Percentiles rank a stretch among this genome's conserved stretches.
Evolutionary conservation across 2,888 invertebrate species (phyloP).

Genomic region (Pherbina coryleti): DNA sequence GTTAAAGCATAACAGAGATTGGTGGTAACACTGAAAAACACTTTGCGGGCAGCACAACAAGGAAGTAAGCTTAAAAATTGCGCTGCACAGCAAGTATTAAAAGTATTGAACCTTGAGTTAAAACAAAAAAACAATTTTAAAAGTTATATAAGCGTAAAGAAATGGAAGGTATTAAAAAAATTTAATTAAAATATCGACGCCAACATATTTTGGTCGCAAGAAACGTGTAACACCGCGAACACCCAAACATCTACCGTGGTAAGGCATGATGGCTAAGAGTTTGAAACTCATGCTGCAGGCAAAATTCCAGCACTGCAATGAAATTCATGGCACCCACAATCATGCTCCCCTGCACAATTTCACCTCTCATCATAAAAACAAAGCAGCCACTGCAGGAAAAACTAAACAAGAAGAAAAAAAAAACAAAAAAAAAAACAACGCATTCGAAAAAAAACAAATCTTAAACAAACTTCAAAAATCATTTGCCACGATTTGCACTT

Average conservation of each 20-base stretch:
- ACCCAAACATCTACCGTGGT: background rate
- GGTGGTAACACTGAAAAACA: no score
- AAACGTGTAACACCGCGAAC: background rate
- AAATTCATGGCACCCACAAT: background rate
- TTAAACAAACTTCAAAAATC: conserved; percentile 30
- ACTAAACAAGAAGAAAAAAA: background rate
- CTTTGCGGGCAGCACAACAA: no score
- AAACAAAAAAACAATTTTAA: background rate
- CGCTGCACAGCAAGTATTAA: no score
- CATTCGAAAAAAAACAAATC: background rate
- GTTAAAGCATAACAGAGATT: background rate
- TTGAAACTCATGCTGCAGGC: background rate
- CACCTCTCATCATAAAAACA: background rate
- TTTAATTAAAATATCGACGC: background rate
- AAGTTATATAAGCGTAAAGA: background rate
- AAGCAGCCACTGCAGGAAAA: background rate
- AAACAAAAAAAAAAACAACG: background rate
- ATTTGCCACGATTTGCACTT: conserved; percentile 28
- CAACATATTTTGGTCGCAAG: background rate
- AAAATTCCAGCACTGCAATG: background rate
- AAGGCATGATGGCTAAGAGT: no score
- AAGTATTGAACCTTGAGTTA: no score
- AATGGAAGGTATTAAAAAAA: no score
- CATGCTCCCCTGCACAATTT: background rate
- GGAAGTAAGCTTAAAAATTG: no score